Evolutionary conservation across 2,888 invertebrate genomes (phyloP).

Genomic region (Phortica magna): DNA sequence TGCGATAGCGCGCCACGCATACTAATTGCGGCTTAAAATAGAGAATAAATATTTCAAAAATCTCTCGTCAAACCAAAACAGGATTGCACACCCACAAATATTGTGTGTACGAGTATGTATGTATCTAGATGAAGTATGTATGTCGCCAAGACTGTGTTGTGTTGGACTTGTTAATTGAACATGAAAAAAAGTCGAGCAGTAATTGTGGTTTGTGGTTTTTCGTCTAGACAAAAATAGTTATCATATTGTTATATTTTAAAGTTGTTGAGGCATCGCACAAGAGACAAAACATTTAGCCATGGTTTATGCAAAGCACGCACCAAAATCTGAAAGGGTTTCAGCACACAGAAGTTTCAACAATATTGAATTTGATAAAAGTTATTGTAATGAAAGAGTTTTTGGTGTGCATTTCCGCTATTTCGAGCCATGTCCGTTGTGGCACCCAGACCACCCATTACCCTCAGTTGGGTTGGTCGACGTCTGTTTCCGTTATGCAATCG

Average conservation of each 20-base stretch:
- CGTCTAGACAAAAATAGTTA: neutral
- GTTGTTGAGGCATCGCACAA: neutral
- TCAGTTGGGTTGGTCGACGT: conserved; percentile 47
- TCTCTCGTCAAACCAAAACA: neutral
- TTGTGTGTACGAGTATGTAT: neutral
- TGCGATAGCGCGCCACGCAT: neutral
- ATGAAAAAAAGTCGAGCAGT: neutral
- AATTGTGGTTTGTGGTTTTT: conserved; percentile 21
- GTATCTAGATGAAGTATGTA: neutral
- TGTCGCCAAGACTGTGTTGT: too few species aligned
- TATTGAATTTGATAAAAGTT: conserved; percentile 1
- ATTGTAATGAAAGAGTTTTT: conserved; percentile 19
- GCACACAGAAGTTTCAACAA: neutral
- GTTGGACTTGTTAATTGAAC: too few species aligned
- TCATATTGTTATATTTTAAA: neutral
- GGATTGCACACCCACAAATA: neutral
- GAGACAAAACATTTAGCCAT: neutral
- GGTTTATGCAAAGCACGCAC: neutral
- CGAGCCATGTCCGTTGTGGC: conserved; percentile 48
- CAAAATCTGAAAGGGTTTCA: neutral
- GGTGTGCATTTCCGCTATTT: conserved; percentile 8
- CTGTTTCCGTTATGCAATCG: neutral
- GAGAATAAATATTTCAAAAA: neutral
- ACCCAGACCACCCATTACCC: conserved; percentile 56
- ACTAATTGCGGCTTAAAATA: neutral